These are phyloP conservation scores for Pristis pectinata DNA, from an alignment of 2,797 vertebrate species.

Conservation along the genomic window DNA sequence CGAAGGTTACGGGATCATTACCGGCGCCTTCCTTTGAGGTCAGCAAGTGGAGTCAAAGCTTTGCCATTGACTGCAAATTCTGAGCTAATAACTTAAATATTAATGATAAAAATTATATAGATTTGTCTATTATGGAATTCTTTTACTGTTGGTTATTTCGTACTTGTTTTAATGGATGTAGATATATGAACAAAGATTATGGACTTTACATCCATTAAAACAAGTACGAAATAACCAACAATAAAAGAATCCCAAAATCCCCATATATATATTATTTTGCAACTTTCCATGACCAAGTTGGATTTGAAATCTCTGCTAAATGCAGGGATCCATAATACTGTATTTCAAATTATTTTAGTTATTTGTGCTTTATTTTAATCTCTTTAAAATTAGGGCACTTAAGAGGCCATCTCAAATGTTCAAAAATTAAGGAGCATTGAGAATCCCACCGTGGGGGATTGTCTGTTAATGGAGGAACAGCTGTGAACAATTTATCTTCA, in stretches of 20 bases:
- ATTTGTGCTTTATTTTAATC: background rate
- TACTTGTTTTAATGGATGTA: background rate
- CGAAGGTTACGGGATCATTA: too few relatives aligned
- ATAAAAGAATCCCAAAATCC: background rate
- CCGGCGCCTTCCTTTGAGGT: too few relatives aligned
- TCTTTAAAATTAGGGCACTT: background rate
- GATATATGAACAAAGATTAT: too few relatives aligned
- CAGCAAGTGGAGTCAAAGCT: too few relatives aligned
- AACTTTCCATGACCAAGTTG: background rate
- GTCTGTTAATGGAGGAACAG: conserved; percentile 7
- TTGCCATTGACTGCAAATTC: too few relatives aligned
- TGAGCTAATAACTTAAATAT: too few relatives aligned
- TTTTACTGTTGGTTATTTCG: background rate
- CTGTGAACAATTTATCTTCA: conserved; percentile 1
- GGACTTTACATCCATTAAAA: background rate
- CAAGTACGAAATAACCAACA: background rate
- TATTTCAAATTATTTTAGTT: background rate
- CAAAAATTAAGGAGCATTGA: background rate
- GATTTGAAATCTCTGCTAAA: background rate
- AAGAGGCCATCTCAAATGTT: background rate
- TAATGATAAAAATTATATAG: too few relatives aligned
- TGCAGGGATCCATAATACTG: background rate
- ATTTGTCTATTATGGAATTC: background rate
- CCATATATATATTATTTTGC: background rate
- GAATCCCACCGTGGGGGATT: background rate